Evolutionary conservation across 2,797 vertebrate species (phyloP).

Genomic region (Alosa sapidissima): DNA sequence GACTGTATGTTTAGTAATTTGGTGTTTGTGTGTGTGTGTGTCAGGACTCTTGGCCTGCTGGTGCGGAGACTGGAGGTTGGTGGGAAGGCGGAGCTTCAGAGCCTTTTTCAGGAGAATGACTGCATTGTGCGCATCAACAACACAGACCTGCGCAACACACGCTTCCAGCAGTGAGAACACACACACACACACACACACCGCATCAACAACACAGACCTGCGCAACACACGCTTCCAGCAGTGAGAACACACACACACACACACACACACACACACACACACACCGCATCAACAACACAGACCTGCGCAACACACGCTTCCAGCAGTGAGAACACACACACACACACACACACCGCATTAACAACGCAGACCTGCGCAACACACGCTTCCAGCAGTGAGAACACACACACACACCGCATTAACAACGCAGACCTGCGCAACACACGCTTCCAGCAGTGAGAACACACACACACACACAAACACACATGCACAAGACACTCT

Average conservation of each 20-base stretch:
- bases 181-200: not conserved
- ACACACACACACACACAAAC: too few relatives aligned
- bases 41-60: slow-evolving; percentile 77
- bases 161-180: slow-evolving; percentile 91
- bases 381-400: slow-evolving; percentile 94
- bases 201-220: too few relatives aligned
- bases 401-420: slow-evolving; percentile 51
- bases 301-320: too few relatives aligned
- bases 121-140: slow-evolving; percentile 94
- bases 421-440: slow-evolving; percentile 49
- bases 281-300: too few relatives aligned
- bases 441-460: slow-evolving; percentile 93
- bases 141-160: slow-evolving; percentile 88
- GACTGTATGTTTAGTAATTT: too few relatives aligned
- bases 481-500: not conserved
- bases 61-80: slow-evolving; percentile 91
- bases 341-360: slow-evolving; percentile 76
- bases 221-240: slow-evolving; percentile 78
- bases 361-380: slow-evolving; percentile 87
- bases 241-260: slow-evolving; percentile 67
- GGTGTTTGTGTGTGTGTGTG: slow-evolving; percentile 23
- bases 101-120: slow-evolving; percentile 93
- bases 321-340: too few relatives aligned
- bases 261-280: too few relatives aligned
- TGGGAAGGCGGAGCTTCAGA: slow-evolving; percentile 91